phyloP scores from a whole-genome alignment of 2,888 invertebrate species.

The Mamestra brassicae region DNA sequence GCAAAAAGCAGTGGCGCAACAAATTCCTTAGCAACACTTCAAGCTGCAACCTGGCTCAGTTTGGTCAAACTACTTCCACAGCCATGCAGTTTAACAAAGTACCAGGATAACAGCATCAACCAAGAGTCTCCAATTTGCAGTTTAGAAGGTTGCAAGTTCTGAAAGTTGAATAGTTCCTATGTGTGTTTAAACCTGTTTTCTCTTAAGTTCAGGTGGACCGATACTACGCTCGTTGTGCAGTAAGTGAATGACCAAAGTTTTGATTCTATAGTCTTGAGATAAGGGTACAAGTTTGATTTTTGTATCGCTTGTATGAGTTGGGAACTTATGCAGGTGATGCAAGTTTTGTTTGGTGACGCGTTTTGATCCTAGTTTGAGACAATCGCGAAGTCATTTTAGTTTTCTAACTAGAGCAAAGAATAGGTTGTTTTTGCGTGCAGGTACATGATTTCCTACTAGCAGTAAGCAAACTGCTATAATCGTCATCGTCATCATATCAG shows the following conservation, averaged over 20 bases:
- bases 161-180: constrained; percentile 24
- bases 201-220: constrained; percentile 9
- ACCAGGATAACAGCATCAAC: neutral
- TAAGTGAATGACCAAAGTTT: constrained; percentile 48
- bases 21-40: neutral
- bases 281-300: constrained; percentile 30
- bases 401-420: neutral
- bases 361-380: neutral
- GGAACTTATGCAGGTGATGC: neutral
- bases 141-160: constrained; percentile 7
- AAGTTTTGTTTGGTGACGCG: neutral
- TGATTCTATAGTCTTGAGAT: constrained; percentile 28
- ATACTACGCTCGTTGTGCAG: constrained; percentile 10
- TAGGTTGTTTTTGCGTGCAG: too few species aligned
- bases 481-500: too few species aligned
- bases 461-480: too few species aligned
- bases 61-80: neutral
- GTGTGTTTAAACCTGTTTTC: constrained; percentile 30
- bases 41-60: neutral
- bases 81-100: neutral
- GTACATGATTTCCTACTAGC: too few species aligned
- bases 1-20: too few species aligned
- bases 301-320: constrained; percentile 10
- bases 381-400: neutral
- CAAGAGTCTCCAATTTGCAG: constrained; percentile 40